Base-by-base conservation (phyloP, 2,113 vertebrate genomes). In the Zosterops borbonicus region DNA sequence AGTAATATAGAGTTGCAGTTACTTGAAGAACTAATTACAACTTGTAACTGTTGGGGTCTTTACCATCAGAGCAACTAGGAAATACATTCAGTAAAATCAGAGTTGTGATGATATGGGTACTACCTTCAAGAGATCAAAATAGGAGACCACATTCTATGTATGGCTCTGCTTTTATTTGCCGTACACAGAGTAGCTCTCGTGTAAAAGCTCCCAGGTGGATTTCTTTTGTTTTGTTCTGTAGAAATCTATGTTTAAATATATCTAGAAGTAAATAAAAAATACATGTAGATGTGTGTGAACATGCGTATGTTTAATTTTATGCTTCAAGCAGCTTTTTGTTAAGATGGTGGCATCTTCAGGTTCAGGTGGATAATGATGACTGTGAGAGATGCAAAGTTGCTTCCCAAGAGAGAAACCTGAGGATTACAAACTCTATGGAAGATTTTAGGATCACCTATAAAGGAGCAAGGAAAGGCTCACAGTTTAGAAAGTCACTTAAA, bases 11-110 rank as follows among this genome's bases (percentile, higher is more conserved):
- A 69, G 68, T 69, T 89, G 86, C 94, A 92, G 13, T 83, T 92
- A 58, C 74, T 59, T 91, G 46, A 80, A 46, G 8, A 96, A 92
- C 50, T 42, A 82, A 87, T 79, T 59, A n/a, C 95, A 96, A 25
- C 9, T 67, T 84, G 68, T 44, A 74, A 68, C 65, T 25, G 0
- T 44, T 62, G 28, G 31, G 27, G 23, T 53, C 52, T 77, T 87
- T 81, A 85, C 25, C 78, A 77, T 41, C 19, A 95, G 58, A 75
- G 15, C 33, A 91, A 49, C 9, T 12, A 44, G 79, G 29, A 81
- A 87, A 52, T 28, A n/a, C 0, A 0, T 82, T 82, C 41, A 68
- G 25, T 76, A 53, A 87, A 87, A 71, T 78, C n/a, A 53, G 44
- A 81, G 23, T 7, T 74, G 27, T 41, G n/a, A 49, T 39, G 16